These are phyloP conservation scores for Pandion haliaetus DNA, from an alignment of 2,113 vertebrate species.

Conservation along the genomic window DNA sequence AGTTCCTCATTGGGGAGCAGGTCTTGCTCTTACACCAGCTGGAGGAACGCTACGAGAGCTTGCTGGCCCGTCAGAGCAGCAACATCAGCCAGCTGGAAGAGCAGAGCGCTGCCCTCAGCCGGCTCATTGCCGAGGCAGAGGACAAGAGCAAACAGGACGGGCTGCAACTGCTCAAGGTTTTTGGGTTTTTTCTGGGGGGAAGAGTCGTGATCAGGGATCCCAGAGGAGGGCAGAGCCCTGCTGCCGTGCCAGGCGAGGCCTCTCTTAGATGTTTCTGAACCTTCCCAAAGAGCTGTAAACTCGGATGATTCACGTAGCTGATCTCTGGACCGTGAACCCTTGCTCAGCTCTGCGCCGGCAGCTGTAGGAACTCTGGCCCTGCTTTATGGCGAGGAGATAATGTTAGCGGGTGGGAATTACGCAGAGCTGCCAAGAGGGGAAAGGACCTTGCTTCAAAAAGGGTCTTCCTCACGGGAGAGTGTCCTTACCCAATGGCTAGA, in stretches of 20 bases:
- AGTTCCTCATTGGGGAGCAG: constrained; percentile 74
- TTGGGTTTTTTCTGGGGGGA: background rate
- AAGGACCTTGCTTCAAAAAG: background rate
- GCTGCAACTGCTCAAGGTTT: constrained; percentile 70
- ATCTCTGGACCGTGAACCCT: background rate
- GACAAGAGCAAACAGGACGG: constrained; percentile 69
- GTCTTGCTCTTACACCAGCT: constrained; percentile 70
- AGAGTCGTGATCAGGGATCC: rapidly evolving
- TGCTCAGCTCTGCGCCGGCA: background rate
- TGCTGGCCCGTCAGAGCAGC: constrained; percentile 50
- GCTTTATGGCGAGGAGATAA: background rate
- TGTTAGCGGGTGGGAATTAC: too few relatives aligned
- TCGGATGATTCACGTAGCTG: background rate
- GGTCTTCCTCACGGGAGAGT: rapidly evolving
- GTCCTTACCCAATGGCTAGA: rapidly evolving
- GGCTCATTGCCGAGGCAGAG: constrained; percentile 65
- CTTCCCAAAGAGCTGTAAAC: background rate
- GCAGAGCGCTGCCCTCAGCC: constrained; percentile 50
- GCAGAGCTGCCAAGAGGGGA: background rate
- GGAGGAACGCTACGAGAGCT: constrained; percentile 65
- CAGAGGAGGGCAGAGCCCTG: background rate
- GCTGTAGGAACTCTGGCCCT: background rate
- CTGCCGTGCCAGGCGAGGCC: too few relatives aligned
- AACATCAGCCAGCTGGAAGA: constrained; percentile 51
- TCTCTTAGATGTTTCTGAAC: too few relatives aligned